Base-by-base conservation (phyloP, 2,797 vertebrate species). In the Sebastes dallii region DNA sequence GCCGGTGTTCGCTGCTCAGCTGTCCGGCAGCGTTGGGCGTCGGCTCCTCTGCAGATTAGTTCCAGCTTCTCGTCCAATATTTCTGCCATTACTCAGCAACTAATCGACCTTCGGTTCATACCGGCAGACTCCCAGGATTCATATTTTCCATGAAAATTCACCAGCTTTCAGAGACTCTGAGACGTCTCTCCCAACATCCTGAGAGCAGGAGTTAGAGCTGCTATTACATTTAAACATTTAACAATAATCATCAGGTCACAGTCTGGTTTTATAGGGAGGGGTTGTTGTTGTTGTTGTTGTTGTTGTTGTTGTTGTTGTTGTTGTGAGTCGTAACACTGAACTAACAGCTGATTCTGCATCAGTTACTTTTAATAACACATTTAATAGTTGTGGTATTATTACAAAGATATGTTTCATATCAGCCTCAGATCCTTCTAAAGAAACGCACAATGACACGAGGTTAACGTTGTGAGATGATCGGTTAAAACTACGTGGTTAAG, bases 81-180 rank as follows among this genome's bases (percentile, higher is more conserved):
- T 89, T 87, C 85, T 92, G 83, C 32, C 52, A 88, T 93, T 91
- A 88, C 78, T 90, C 85, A 89, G 83, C 46, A 52, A 52, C 74
- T 72, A 60, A 67, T 69, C 54, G 62, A 74, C 61, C 55, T 30
- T 79, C 82, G 70, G 7, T 52, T 52, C 46, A n/a, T n/a, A 52
- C 46, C 16, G 52, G 42, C 64, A 29, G 58, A 39, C 71, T 73
- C 60, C 0, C 1, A 10, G 74, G 77, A 86, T 66, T 66, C 18
- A 69, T 61, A 36, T 81, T 85, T 88, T 91, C 81, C 77, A 70
- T 27, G 58, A 73, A 56, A 39, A 46, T 52, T 20, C 3, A 52
- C 18, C 18, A 52, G 46, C 46, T 18, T 46, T 46, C 42, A 52
- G 46, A 52, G 46, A 52, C 8, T 46, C 6, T 46, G 13, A 46